Evolutionary conservation across 2,113 vertebrate species (phyloP).

Genomic region (Pedionomus torquatus): DNA sequence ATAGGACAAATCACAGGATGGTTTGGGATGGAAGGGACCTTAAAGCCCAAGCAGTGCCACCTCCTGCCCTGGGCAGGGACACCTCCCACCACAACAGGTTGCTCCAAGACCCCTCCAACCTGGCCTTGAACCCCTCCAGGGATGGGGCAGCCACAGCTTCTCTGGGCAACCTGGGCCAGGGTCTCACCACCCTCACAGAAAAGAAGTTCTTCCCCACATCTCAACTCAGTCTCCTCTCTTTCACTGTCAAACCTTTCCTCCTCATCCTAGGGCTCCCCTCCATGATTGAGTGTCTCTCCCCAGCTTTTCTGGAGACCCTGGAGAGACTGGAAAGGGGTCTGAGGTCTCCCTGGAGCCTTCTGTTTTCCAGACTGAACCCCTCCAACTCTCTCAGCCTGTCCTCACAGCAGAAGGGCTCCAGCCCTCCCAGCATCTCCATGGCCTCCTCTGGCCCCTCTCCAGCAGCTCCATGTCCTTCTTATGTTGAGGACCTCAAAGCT

Average conservation of each 20-base stretch:
- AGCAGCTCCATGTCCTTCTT: not conserved
- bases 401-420: not conserved
- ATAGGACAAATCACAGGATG: not conserved
- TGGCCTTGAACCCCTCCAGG: not conserved
- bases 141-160: not conserved
- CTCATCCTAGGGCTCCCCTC: not conserved
- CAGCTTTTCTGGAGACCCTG: not conserved
- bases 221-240: not conserved
- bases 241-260: not conserved
- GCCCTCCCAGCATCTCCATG: not conserved
- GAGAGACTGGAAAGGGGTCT: not conserved
- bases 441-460: not conserved
- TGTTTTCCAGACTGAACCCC: not conserved
- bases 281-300: not conserved
- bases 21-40: not conserved
- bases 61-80: not conserved
- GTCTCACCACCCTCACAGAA: too few species aligned
- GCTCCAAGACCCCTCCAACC: not conserved
- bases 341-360: not conserved
- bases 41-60: not conserved
- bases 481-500: too few species aligned
- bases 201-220: too few species aligned
- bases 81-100: not conserved
- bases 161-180: not conserved
- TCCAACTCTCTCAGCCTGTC: not conserved